A percentile compares a stretch with the other conserved stretches of the same genome.
These are phyloP conservation scores for Microcebus ravelobensis DNA, from an alignment of 2,113 vertebrate species.

Conservation along the genomic window DNA sequence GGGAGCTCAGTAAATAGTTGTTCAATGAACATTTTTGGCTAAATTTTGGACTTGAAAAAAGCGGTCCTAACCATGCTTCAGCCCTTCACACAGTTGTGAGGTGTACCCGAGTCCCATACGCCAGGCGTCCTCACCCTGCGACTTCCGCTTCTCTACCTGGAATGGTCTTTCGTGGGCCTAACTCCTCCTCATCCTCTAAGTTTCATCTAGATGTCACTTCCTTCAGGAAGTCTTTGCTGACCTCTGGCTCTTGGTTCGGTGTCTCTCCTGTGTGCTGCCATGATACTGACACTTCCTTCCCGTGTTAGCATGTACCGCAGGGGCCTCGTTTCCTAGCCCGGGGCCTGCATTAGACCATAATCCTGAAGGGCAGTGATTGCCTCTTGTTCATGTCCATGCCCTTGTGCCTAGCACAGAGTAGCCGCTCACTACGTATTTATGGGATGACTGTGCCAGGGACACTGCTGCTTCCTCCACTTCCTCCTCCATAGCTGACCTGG, in stretches of 20 bases:
- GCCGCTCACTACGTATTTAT: background rate
- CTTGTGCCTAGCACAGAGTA: background rate
- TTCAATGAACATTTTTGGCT: background rate
- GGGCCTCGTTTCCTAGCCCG: background rate
- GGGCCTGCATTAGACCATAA: background rate
- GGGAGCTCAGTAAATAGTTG: background rate
- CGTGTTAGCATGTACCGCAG: background rate
- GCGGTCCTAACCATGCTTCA: background rate
- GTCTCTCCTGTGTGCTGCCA: background rate
- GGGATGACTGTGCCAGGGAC: background rate
- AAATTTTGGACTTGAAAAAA: background rate
- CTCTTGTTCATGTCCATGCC: background rate
- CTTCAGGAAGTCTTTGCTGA: slow-evolving; percentile 3
- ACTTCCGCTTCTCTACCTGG: background rate
- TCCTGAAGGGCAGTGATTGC: background rate
- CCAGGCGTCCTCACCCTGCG: background rate
- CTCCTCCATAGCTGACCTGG: background rate
- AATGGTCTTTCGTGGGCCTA: background rate
- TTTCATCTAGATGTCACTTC: background rate
- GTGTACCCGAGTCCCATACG: background rate
- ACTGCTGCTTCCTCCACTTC: background rate
- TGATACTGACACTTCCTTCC: background rate
- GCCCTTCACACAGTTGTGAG: background rate
- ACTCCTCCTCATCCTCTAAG: background rate
- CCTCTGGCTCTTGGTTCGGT: background rate